Conservation (phyloP, 2,113 vertebrate genomes). For the Caracal caracal region DNA sequence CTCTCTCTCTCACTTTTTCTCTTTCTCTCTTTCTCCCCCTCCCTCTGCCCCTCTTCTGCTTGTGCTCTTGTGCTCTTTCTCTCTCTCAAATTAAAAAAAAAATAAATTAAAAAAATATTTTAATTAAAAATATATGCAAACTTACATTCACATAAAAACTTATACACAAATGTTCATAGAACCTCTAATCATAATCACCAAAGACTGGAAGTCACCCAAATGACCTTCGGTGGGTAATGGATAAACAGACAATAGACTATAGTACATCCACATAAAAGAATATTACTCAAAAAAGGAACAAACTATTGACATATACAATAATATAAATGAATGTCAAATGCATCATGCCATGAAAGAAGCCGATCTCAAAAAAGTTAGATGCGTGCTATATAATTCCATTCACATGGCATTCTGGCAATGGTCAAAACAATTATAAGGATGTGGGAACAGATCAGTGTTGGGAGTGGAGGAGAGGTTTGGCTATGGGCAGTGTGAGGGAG, state of each 20-base stretch:
- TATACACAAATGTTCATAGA: not conserved
- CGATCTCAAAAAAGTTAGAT: not conserved
- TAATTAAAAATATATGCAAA: not conserved
- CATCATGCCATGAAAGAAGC: not conserved
- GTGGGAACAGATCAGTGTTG: not conserved
- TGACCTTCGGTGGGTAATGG: not conserved
- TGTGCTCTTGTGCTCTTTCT: no score
- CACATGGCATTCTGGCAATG: not conserved
- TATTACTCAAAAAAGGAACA: not conserved
- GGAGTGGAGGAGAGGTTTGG: not conserved
- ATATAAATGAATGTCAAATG: not conserved
- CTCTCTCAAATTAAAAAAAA: no score
- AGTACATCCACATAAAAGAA: not conserved
- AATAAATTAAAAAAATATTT: no score
- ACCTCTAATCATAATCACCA: not conserved
- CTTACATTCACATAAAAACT: not conserved
- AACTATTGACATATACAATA: not conserved
- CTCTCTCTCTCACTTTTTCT: accelerated
- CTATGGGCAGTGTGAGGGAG: not conserved
- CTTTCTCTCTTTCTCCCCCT: no score
- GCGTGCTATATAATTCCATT: not conserved
- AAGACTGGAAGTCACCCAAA: not conserved
- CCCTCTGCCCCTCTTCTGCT: no score
- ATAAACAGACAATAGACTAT: not conserved
- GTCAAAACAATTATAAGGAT: not conserved